A percentile compares a stretch with the other conserved stretches of the same genome.
Conservation (phyloP, 2,797 vertebrate species). For the Apogon hyalosoma region DNA sequence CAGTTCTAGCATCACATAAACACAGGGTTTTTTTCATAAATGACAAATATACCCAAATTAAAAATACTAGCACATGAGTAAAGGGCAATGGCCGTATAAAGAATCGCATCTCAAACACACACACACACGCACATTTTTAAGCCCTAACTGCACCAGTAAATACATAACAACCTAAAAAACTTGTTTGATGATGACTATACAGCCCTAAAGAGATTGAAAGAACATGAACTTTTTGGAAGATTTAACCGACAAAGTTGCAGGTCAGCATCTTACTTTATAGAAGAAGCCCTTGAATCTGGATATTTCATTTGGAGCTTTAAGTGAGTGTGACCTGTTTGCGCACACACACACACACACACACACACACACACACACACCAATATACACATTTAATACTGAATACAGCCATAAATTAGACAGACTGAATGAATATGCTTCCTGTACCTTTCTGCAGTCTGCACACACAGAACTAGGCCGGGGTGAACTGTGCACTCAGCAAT, state of each 20-base stretch:
- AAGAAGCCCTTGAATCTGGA: conserved; percentile 47
- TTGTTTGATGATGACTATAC: conserved; percentile 27
- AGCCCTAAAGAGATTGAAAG: conserved; percentile 34
- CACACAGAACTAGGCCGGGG: conserved; percentile 40
- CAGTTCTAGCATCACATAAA: conserved; percentile 40
- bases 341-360: conserved; percentile 14
- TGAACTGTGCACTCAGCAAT: conserved; percentile 74
- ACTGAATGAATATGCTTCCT: conserved; percentile 65
- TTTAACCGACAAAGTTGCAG: conserved; percentile 65
- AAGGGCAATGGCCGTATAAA: not conserved
- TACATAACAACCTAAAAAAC: conserved; percentile 30
- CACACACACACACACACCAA: conserved; percentile 3
- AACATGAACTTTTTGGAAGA: conserved; percentile 47
- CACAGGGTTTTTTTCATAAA: not conserved
- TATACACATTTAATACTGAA: conserved; percentile 60
- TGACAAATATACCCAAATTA: conserved; percentile 22
- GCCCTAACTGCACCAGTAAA: conserved; percentile 26
- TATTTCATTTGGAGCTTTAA: conserved; percentile 63
- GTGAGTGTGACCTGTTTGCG: conserved; percentile 48
- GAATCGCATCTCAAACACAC: not conserved
- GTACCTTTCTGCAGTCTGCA: conserved; percentile 55
- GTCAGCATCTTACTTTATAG: conserved; percentile 66
- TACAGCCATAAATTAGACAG: conserved; percentile 66
- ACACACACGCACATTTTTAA: conserved; percentile 11
- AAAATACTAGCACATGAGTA: conserved; percentile 12